Base-by-base conservation (phyloP, 2,888 invertebrate species). In the Siphonodentalium dalli region DNA sequence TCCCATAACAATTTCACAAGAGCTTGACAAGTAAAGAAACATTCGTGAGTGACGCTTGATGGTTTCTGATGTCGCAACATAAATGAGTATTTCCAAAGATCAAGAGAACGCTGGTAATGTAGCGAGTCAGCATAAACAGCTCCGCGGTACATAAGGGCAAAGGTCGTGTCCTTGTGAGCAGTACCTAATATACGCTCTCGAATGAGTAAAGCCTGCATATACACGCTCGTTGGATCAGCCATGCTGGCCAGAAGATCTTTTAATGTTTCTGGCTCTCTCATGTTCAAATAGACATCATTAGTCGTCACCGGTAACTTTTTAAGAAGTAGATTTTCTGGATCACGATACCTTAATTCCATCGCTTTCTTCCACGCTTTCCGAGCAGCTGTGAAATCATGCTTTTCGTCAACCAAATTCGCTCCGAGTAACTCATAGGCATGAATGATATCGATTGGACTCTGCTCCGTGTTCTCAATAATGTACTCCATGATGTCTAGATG, bases 341-440 rank as follows among this genome's bases (percentile, higher is more conserved):
- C 51, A 3, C 46, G 15, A 35, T 84, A 81, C 49, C 90, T 83
- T 46, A 90, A 85, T n/a, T 82, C 82, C 70, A 89, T 87, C n/a
- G 91, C 93, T 70, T 87, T 86, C 45, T 88, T 87, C 94, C 94
- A 94, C 35, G 69, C 58, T n/a, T 50, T 54, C 2, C 71, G 21
- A 1, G 69, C 73, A 26, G 60, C 57, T 13, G 66, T 72, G 23
- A 80, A 86, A 82, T 92, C 91, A 82, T 90, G 89, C 80, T 90
- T 89, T 82, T 93, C 93, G 82, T 94, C 93, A 44, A 94, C 85
- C 83, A 89, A 92, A 50, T 93, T 92, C 20, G 92, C 87, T 1
- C 91, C 93, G 78, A 94, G 88, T 68, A 95, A 84, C 83, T 95
- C 94, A 79, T 90, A 88, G 7, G 93, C 92, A 83, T 93, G 90